Base-by-base conservation (phyloP, 2,113 vertebrate genomes). In the Illadopsis cleaveri region DNA sequence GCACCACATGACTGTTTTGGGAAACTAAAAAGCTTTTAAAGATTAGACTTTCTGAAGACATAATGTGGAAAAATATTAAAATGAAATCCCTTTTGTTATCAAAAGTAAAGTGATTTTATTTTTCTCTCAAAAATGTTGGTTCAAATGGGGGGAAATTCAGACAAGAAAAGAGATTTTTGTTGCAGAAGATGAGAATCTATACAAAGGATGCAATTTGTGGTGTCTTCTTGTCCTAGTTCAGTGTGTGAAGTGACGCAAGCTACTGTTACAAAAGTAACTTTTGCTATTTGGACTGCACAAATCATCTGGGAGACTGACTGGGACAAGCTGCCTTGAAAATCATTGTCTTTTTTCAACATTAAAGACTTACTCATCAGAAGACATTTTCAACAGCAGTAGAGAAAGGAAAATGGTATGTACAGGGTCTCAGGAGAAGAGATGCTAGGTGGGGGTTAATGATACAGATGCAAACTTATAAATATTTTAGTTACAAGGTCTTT, bases 71-170 rank as follows among this genome's bases (percentile, higher is more conserved):
- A 76, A 87, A 42, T 50, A n/a, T 42, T 84, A 28, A 66, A 82
- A 69, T 18, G 1, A 71, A 71, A 40, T 2, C 6, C 8, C 5
- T 54, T 77, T 66, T 66, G 11, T 53, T 31, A 48, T 19, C 12
- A 57, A 56, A 91, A 65, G 8, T 45, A 25, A 13, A 37, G 11
- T 3, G 8, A 4, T 0, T 3, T 69, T 1, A 12, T 1, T 57
- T 94, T 18, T 5, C 23, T 70, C 25, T 42, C 9, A 73, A 42
- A 56, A 31, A 11, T 28, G 21, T 44, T 64, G 3, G 2, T n/a
- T 11, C 31, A 50, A 85, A 53, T 30, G 6, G 10, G 7, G 4
- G 4, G 9, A 68, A 76, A 64, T 15, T 37, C 40, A 33, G 19
- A 42, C 3, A 86, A 79, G 66, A 66, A 20, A 53, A 7, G 10